phyloP scores from a whole-genome alignment of 2,113 vertebrate species.

The Oncorhynchus clarkii region DNA sequence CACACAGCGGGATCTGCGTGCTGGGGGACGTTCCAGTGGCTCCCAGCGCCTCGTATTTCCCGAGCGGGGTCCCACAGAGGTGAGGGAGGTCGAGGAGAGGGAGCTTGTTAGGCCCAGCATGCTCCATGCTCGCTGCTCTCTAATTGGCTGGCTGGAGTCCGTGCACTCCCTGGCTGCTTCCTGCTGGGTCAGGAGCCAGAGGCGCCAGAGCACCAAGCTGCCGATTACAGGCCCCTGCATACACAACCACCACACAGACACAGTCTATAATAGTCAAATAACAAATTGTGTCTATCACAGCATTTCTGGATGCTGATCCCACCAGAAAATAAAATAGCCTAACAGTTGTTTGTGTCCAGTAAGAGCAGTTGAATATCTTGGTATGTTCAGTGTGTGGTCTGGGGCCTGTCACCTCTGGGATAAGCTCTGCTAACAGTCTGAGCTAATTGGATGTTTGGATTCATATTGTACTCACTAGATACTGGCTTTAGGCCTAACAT shows the following conservation, averaged over 20 bases:
- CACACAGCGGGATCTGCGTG: constrained; percentile 53
- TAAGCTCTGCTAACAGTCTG: constrained; percentile 52
- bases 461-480: constrained; percentile 40
- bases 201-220: constrained; percentile 37
- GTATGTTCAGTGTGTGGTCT: constrained; percentile 27
- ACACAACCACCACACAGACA: constrained; percentile 1
- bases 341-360: not conserved
- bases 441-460: constrained; percentile 58
- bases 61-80: constrained; percentile 66
- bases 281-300: constrained; percentile 28
- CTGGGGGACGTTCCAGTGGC: constrained; percentile 45
- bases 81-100: constrained; percentile 70
- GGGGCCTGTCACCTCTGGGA: constrained; percentile 59
- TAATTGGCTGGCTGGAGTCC: constrained; percentile 66
- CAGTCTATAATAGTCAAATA: constrained; percentile 25
- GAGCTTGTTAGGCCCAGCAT: constrained; percentile 67
- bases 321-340: constrained; percentile 25
- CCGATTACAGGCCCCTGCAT: constrained; percentile 45
- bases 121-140: constrained; percentile 46
- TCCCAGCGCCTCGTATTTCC: constrained; percentile 60
- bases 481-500: constrained; percentile 19
- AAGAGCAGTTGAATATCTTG: not conserved
- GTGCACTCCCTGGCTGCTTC: constrained; percentile 44
- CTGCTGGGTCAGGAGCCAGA: constrained; percentile 64
- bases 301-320: constrained; percentile 33